phyloP scores from a whole-genome alignment of 2,888 invertebrate species.

The Tetragnatha montana region DNA sequence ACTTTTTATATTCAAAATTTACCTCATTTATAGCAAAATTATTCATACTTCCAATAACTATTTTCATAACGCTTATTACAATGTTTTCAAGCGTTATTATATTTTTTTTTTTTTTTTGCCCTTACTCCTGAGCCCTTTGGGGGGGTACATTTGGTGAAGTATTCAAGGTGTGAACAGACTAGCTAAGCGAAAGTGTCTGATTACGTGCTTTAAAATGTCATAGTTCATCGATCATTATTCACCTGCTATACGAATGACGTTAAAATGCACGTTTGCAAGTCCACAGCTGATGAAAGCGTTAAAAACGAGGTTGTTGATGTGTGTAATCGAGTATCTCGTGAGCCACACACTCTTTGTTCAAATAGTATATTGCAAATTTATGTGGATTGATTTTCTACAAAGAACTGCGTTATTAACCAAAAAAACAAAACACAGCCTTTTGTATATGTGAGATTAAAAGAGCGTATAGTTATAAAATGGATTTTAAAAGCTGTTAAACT shows the following conservation, averaged over 20 bases:
- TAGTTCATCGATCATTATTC: slow-evolving; percentile 32
- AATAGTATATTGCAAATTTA: background rate
- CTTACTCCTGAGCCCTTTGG: too few relatives aligned
- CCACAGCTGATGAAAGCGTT: background rate
- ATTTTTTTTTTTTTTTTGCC: too few relatives aligned
- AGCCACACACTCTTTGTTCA: background rate
- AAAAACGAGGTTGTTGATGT: slow-evolving; percentile 8
- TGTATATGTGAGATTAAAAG: too few relatives aligned
- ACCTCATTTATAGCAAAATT: too few relatives aligned
- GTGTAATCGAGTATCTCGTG: background rate
- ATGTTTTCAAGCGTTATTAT: too few relatives aligned
- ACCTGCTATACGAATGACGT: slow-evolving; percentile 6
- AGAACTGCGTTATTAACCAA: background rate
- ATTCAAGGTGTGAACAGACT: too few relatives aligned
- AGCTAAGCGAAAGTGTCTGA: slow-evolving; percentile 2
- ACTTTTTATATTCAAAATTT: too few relatives aligned
- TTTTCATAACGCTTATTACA: too few relatives aligned
- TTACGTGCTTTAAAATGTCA: slow-evolving; percentile 31
- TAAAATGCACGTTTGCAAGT: background rate
- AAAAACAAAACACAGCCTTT: background rate
- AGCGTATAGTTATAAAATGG: too few relatives aligned
- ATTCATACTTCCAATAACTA: too few relatives aligned
- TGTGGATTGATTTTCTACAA: background rate
- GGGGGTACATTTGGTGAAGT: too few relatives aligned
- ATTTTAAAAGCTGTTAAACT: too few relatives aligned